Evolutionary conservation across 2,888 invertebrate species (phyloP).

Genomic region (Sarcophaga subvicina): DNA sequence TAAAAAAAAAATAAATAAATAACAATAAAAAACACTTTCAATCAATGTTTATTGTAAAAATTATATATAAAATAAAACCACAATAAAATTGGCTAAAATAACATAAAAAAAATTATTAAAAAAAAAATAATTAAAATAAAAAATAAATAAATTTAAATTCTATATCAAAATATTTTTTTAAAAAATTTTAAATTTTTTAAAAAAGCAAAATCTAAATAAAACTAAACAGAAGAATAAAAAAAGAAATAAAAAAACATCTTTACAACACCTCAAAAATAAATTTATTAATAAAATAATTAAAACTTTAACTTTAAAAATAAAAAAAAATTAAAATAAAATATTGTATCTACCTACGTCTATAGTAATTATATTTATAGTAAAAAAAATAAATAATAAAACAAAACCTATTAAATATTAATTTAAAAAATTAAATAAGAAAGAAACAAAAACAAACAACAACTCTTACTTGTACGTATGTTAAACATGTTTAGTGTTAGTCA

Average conservation of each 20-base stretch:
- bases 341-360: conserved; percentile 62
- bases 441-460: conserved; percentile 34
- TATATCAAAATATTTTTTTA: conserved; percentile 39
- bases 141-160: conserved; percentile 10
- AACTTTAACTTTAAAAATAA: conserved; percentile 12
- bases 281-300: conserved; percentile 9
- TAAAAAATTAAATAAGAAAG: conserved; percentile 50
- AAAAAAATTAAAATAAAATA: conserved; percentile 28
- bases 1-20: conserved; percentile 20
- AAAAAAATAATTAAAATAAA: neutral
- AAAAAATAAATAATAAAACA: conserved; percentile 36
- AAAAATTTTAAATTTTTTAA: conserved; percentile 59
- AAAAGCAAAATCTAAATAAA: neutral
- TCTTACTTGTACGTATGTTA: conserved; percentile 68
- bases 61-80: conserved; percentile 10
- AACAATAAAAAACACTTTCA: conserved; percentile 44
- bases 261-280: conserved; percentile 60
- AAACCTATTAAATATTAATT: conserved; percentile 64
- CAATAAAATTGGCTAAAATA: neutral
- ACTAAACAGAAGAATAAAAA: neutral
- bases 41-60: conserved; percentile 46
- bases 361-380: conserved; percentile 68
- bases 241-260: conserved; percentile 14
- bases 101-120: neutral
- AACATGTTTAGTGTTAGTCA: conserved; percentile 69